A percentile compares a stretch with the other conserved stretches of the same genome.
These are phyloP conservation scores for Diarsia dahlii DNA, from an alignment of 2,888 invertebrate species.

Conservation along the genomic window DNA sequence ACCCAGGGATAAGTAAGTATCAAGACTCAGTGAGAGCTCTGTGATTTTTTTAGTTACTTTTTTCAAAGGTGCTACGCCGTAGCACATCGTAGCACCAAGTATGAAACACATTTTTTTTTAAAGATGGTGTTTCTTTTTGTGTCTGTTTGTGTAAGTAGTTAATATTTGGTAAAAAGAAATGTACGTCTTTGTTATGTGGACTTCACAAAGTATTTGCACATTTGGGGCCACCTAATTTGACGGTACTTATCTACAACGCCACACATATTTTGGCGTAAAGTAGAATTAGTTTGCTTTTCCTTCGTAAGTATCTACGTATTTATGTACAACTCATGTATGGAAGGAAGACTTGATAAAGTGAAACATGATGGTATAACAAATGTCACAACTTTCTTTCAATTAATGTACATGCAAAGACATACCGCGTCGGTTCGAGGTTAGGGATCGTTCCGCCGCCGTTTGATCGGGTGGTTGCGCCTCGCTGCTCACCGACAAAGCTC, in stretches of 20 bases:
- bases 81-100: constrained; percentile 10
- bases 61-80: neutral
- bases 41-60: neutral
- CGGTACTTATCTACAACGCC: neutral
- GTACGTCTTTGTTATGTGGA: neutral
- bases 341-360: constrained; percentile 17
- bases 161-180: neutral
- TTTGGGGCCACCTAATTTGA: neutral
- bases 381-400: constrained; percentile 42
- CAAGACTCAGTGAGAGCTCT: neutral
- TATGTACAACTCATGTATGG: neutral
- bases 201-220: neutral
- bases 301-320: neutral
- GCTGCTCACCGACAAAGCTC: constrained; percentile 82
- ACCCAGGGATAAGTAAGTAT: neutral
- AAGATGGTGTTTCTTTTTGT: neutral
- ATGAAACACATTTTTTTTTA: neutral
- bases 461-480: constrained; percentile 78
- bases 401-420: constrained; percentile 55
- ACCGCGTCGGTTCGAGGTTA: constrained; percentile 45
- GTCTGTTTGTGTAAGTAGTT: neutral
- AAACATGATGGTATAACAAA: constrained; percentile 14
- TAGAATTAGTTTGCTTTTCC: neutral
- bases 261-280: neutral
- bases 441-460: constrained; percentile 66